A percentile compares a stretch with the other conserved stretches of the same genome.
Evolutionary conservation across 2,113 vertebrate genomes (phyloP).

Genomic region (Procavia capensis): DNA sequence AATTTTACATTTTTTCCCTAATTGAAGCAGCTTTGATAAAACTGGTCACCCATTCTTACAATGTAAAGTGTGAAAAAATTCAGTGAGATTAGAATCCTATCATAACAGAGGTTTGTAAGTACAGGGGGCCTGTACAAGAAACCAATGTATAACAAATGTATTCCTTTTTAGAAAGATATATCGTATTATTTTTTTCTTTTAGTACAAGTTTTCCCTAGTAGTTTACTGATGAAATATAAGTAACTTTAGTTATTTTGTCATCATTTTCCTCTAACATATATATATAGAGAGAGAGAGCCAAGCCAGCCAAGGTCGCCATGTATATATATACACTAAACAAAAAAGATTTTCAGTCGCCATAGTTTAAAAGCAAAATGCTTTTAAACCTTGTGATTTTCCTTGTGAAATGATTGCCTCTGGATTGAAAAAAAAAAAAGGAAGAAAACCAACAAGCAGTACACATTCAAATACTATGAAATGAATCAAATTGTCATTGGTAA

Average conservation of each 20-base stretch:
- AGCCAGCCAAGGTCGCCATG: too few relatives aligned
- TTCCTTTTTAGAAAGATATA: not conserved
- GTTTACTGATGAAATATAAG: not conserved
- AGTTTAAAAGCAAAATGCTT: not conserved
- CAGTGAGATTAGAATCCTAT: not conserved
- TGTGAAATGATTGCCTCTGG: not conserved
- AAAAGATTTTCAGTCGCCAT: not conserved
- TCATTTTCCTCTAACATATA: not conserved
- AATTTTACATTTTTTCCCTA: not conserved
- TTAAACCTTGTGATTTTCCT: not conserved
- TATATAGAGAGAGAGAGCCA: too few relatives aligned
- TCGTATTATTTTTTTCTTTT: not conserved
- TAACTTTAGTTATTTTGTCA: not conserved
- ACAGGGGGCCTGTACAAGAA: not conserved
- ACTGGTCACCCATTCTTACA: not conserved
- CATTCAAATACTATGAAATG: not conserved
- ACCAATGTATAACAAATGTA: not conserved
- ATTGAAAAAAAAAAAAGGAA: not conserved
- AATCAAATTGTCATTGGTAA: constrained; percentile 27
- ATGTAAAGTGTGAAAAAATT: not conserved
- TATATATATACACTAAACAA: not conserved
- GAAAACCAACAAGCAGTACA: not conserved
- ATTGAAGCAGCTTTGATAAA: not conserved
- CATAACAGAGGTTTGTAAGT: not conserved
- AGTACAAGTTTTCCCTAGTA: not conserved